Conservation (phyloP, 1,140 invertebrate species). For the Aphelenchoides avenae region DNA sequence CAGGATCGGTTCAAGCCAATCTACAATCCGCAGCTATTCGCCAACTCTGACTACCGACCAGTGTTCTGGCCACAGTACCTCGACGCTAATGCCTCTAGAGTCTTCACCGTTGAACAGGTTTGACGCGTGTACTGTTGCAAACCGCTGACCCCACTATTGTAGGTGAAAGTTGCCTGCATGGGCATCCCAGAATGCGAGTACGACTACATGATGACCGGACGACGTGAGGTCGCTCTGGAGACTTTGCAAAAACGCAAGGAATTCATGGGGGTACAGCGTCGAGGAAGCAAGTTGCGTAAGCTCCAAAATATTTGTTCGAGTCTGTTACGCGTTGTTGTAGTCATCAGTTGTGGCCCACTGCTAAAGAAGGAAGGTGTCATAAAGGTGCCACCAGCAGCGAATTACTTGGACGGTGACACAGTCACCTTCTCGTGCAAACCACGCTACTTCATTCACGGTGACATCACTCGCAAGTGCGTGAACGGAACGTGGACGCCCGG, state of each 20-base stretch:
- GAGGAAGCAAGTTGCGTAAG: conserved; percentile 25
- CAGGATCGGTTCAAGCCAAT: too few relatives aligned
- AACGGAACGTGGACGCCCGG: too few relatives aligned
- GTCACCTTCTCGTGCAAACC: too few relatives aligned
- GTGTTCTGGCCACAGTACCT: conserved; percentile 31
- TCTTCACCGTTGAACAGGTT: conserved; percentile 34
- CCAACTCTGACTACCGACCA: conserved; percentile 23
- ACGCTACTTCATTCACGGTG: too few relatives aligned
- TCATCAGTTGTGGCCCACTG: too few relatives aligned
- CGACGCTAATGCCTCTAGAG: conserved; percentile 33
- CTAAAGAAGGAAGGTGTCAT: too few relatives aligned
- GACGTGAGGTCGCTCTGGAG: conserved; percentile 26
- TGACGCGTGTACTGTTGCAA: not conserved
- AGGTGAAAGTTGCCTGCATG: conserved; percentile 26
- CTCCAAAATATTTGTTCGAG: not conserved
- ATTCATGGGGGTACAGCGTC: conserved; percentile 23
- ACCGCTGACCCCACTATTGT: too few relatives aligned
- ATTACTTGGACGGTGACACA: too few relatives aligned
- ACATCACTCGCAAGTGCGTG: too few relatives aligned
- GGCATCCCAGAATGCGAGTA: conserved; percentile 32
- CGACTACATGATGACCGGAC: conserved; percentile 33
- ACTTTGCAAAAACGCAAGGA: conserved; percentile 30
- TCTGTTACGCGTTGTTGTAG: not conserved
- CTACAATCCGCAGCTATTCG: conserved; percentile 38
- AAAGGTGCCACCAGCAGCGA: too few relatives aligned